Conservation (phyloP, 2,888 invertebrate genomes). For the Nomada fucata region DNA sequence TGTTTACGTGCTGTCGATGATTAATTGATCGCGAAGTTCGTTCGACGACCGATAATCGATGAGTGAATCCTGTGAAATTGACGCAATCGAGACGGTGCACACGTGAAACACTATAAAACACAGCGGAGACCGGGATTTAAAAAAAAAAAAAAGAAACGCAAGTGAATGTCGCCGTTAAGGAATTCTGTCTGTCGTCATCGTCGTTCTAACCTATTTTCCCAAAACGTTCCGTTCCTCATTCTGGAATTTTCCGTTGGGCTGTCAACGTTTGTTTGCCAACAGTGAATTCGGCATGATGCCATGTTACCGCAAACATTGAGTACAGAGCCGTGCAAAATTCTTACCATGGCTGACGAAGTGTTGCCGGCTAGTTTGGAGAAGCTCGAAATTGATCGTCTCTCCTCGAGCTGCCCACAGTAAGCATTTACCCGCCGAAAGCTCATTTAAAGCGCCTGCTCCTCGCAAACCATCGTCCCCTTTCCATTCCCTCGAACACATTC, state of each 20-base stretch:
- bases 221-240: conserved; percentile 48
- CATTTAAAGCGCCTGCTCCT: conserved; percentile 60
- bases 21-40: conserved; percentile 66
- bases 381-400: conserved; percentile 79
- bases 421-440: conserved; percentile 46
- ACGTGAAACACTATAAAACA: conserved; percentile 9
- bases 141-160: conserved; percentile 22
- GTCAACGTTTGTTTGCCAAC: conserved; percentile 70
- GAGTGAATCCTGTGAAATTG: conserved; percentile 5
- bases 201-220: conserved; percentile 72
- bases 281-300: conserved; percentile 65
- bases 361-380: conserved; percentile 81
- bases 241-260: conserved; percentile 67
- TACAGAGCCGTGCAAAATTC: conserved; percentile 50
- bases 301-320: conserved; percentile 64
- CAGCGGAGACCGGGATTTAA: neutral
- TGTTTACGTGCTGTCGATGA: conserved; percentile 76
- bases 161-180: conserved; percentile 45
- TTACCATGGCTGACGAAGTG: conserved; percentile 79
- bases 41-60: conserved; percentile 32
- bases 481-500: conserved; percentile 23
- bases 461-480: conserved; percentile 13
- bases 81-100: conserved; percentile 12
- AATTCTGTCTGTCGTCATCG: conserved; percentile 58
- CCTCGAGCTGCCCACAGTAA: conserved; percentile 75